Evolutionary conservation across 2,797 vertebrate genomes (phyloP).

Genomic region (Podargus strigoides): DNA sequence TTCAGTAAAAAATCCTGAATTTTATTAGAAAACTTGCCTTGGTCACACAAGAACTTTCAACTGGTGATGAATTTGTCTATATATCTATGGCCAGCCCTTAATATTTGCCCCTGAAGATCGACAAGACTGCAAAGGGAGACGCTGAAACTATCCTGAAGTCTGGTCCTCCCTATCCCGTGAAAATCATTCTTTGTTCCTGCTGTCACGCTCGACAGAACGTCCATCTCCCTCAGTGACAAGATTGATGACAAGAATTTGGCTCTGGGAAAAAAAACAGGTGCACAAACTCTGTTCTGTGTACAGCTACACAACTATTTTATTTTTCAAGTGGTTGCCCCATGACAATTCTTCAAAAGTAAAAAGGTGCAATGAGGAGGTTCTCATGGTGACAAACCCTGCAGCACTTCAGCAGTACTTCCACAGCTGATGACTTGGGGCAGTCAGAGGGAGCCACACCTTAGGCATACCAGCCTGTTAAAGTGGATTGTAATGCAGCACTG

Average conservation of each 20-base stretch:
- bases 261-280: background rate
- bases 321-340: background rate
- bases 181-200: background rate
- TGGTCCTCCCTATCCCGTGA: background rate
- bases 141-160: background rate
- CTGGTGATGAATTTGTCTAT: background rate
- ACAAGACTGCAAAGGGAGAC: background rate
- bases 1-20: background rate
- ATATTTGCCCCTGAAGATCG: background rate
- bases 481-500: background rate
- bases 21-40: conserved; percentile 20
- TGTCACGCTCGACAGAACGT: rapidly evolving
- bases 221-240: background rate
- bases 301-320: background rate
- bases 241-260: background rate
- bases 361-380: background rate
- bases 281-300: background rate
- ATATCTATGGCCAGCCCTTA: background rate
- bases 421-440: background rate
- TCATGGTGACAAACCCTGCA: background rate
- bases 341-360: background rate
- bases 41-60: background rate
- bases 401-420: background rate
- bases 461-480: background rate
- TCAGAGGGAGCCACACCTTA: background rate